Percentiles rank a stretch among this genome's conserved stretches.
phyloP scores from a whole-genome alignment of 2,797 vertebrate genomes.

The Hyperoplus immaculatus region DNA sequence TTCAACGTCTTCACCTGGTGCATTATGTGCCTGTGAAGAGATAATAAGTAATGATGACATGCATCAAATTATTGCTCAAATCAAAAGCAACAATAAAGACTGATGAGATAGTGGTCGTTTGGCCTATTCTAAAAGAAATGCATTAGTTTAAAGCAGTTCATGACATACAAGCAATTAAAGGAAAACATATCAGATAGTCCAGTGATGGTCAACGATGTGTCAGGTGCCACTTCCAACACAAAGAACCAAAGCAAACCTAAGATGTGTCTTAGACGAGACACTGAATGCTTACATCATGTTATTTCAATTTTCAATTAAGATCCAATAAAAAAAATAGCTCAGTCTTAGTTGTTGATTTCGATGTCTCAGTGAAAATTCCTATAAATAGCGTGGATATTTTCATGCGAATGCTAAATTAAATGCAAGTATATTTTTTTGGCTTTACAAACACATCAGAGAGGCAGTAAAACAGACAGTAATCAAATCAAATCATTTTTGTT shows the following conservation, averaged over 20 bases:
- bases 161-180: constrained; percentile 1
- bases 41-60: constrained; percentile 10
- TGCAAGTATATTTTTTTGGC: neutral
- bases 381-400: neutral
- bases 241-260: neutral
- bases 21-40: constrained; percentile 81
- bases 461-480: neutral
- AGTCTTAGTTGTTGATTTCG: neutral
- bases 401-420: no score
- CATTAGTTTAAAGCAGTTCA: neutral
- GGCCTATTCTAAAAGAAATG: neutral
- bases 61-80: neutral
- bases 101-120: neutral
- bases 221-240: neutral
- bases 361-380: neutral
- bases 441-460: constrained; percentile 3
- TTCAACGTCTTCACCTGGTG: constrained; percentile 51
- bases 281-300: neutral
- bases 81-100: neutral
- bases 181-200: neutral
- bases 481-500: neutral
- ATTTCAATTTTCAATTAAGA: neutral
- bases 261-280: neutral
- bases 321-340: neutral
- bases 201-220: neutral